Base-by-base conservation (phyloP, 2,888 invertebrate genomes). In the Tenthredo notha region DNA sequence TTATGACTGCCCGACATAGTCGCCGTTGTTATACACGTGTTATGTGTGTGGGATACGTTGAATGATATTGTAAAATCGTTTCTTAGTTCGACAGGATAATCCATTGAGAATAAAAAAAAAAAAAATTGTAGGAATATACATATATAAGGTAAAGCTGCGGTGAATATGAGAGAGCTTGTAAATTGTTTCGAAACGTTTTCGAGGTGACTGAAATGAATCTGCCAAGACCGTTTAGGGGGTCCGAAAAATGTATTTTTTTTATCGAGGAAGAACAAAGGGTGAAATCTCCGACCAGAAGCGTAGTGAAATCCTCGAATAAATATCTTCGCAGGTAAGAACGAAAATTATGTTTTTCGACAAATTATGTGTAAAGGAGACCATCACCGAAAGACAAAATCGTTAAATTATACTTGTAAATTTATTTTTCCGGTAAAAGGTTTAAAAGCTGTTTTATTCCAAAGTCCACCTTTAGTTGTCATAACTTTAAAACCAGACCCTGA, bases 321-420 rank as follows among this genome's bases (percentile, higher is more conserved):
- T 61, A 80, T 61, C 40, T 10, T 21, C 1, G 37, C 37, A 5
- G 77, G 29, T 12, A 54, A 54, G 61, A 61, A 58, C 7, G 61
- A n/a, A 86, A 87, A 87, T 87, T 84, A 87, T 86, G 87, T 80
- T 61, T 80, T 77, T 43, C 61, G 86, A 87, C 87, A 87, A 87
- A 87, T 86, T 86, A 87, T 87, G 87, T 87, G 87, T 86, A 87
- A 87, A 87, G 85, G 75, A 75, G 65, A 75, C 83, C 85, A 87
- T 85, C 86, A 10, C 18, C 50, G 12, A 18, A 29, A 29, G 25
- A 50, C 5, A 61, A 61, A 80, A 84, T 87, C 83, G 85, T 87
- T 85, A 87, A 87, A 87, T 87, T 87, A 87, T 87, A 87, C 87
- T 87, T 87, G 86, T 85, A 87, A 87, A 87, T 87, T 65, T 80